Evolutionary conservation across 2,113 vertebrate species (phyloP).

Genomic region (Collichthys lucidus): DNA sequence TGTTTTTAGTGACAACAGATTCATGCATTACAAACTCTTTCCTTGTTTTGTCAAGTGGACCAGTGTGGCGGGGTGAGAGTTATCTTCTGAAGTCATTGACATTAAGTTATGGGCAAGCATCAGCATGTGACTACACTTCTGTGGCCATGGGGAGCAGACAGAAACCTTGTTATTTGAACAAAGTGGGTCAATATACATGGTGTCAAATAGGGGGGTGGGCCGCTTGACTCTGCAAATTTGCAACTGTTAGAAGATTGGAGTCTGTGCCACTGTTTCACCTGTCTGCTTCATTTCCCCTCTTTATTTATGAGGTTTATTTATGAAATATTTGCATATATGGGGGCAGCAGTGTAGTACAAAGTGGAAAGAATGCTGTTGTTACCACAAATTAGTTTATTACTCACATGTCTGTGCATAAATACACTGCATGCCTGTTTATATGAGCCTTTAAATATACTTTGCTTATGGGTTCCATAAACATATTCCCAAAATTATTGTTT

Average conservation of each 20-base stretch:
- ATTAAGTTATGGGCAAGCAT: constrained; percentile 26
- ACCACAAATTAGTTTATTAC: not conserved
- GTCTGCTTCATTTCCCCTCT: not conserved
- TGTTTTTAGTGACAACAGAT: constrained; percentile 16
- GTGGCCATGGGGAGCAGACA: constrained; percentile 2
- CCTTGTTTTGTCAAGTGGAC: not conserved
- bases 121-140: constrained; percentile 35
- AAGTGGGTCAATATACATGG: not conserved
- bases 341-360: not conserved
- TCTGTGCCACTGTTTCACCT: not conserved
- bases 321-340: not conserved
- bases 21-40: not conserved
- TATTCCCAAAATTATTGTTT: not conserved
- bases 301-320: not conserved
- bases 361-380: not conserved
- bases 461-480: not conserved
- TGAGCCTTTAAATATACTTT: not conserved
- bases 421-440: too few species aligned
- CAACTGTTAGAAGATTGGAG: not conserved
- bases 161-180: constrained; percentile 18
- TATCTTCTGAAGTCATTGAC: constrained; percentile 29
- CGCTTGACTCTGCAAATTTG: constrained; percentile 4
- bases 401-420: not conserved
- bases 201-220: constrained; percentile 4
- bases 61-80: constrained; percentile 3